These are phyloP conservation scores for Scomber colias DNA, from an alignment of 2,113 vertebrate species.

Conservation along the genomic window DNA sequence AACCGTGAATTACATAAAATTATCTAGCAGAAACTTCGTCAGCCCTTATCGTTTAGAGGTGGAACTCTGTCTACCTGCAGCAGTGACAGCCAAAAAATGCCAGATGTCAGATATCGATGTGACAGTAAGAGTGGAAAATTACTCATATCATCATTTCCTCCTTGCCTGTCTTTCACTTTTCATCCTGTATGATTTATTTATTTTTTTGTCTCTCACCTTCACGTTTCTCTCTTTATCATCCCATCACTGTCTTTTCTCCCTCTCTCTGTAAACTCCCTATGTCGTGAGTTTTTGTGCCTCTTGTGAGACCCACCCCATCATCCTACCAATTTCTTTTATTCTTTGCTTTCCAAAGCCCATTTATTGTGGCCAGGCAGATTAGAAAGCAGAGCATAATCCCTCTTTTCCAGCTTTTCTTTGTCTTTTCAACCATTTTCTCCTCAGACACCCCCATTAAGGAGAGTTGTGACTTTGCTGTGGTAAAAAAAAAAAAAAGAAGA, in stretches of 20 bases:
- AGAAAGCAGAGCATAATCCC: not conserved
- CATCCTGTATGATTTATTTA: not conserved
- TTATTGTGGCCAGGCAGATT: not conserved
- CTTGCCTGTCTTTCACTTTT: not conserved
- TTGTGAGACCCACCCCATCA: not conserved
- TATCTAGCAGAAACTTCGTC: conserved; percentile 6
- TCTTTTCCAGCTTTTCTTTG: not conserved
- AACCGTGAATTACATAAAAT: conserved; percentile 40
- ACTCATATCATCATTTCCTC: not conserved
- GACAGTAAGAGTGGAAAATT: conserved; percentile 20
- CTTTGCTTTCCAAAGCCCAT: not conserved
- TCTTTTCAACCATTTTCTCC: conserved; percentile 1
- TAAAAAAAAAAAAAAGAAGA: not conserved
- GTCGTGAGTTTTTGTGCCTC: too few species aligned
- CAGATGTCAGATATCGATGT: conserved; percentile 9
- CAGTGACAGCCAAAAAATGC: conserved; percentile 27
- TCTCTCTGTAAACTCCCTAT: not conserved
- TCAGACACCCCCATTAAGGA: not conserved
- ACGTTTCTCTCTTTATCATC: not conserved
- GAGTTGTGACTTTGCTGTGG: not conserved
- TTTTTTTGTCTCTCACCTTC: not conserved
- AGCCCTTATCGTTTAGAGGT: conserved; percentile 11
- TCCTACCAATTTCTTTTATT: not conserved
- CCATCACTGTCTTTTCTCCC: not conserved
- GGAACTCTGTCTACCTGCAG: conserved; percentile 27